Base-by-base conservation (phyloP, 2,888 invertebrate genomes). In the Xestia xanthographa region DNA sequence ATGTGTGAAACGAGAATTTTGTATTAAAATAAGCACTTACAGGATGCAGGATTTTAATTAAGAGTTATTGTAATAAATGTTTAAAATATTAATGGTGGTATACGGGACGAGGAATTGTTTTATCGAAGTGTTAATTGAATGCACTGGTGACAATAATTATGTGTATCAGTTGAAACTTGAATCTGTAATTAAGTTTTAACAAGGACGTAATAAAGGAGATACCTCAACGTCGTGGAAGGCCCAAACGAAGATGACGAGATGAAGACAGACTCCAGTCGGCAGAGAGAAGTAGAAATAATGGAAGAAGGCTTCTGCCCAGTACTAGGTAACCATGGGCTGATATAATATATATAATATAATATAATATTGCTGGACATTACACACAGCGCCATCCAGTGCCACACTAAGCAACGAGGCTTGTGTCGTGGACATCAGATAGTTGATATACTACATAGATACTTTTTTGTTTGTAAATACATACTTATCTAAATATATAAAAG, bases 21-120 rank as follows among this genome's bases (percentile, higher is more conserved):
- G 29, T 71, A 70, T 76, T 84, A 71, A 81, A 76, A 85, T 75
- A 17, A 66, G 69, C 63, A 80, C 45, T 72, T 72, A 62, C 11
- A 43, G 66, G 60, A 69, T 50, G 66, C 66, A 79, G 53, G 20
- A 84, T 72, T 75, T 75, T 84, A 82, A 82, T 75, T 80, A 66
- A 56, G 26, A 71, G 60, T 73, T 76, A 81, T 85, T 81, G 60
- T 84, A 67, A 84, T 65, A 50, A 76, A 65, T 71, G 45, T 38
- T 72, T 80, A 70, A 9, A 66, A 80, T 80, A 66, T 58, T 53
- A 45, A 66, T 75, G 38, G 41, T 5, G 63, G n/a, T 62, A 56
- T 67, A 53, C 29, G 60, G 17, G 6, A 43, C 29, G 38, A 53
- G 50, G 38, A 48, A 73, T 63, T 69, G 48, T 71, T 50, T 70